Base-by-base conservation (phyloP, 2,888 invertebrate species). In the Apamea sordens region DNA sequence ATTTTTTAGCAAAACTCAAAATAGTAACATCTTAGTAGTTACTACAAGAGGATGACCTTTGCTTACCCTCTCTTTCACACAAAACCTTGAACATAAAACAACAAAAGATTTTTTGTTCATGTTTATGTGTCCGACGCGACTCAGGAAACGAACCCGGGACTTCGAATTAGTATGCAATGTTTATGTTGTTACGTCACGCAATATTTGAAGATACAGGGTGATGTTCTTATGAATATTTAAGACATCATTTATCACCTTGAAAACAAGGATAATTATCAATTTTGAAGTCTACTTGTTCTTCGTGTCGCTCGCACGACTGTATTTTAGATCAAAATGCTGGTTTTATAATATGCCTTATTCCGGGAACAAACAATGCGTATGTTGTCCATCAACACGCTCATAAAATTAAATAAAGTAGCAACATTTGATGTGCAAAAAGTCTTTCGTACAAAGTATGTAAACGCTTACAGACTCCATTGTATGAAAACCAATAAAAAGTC, bases 131-230 rank as follows among this genome's bases (percentile, higher is more conserved):
- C 84, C 83, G 83, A 69, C 80, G 74, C 77, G 41, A 71, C 82
- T 79, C 87, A 86, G 90, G 87, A 88, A 88, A 83, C 87, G 79
- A 83, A 84, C 76, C 88, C 89, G 85, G 87, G 89, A 63, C 80
- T 84, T 76, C 56, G 82, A 87, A 89, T 89, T 89, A 89, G 89
- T 91, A 91, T 90, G 90, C 91, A 86, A 88, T 89, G 90, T 91
- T 89, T 91, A 88, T 84, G 83, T 73, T 86, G 77, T 86, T 83
- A 68, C 88, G 88, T 91, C 90, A 87, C 88, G 86, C 85, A 61
- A 86, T 86, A 85, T 85, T 79, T 82, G 56, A 47, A 24, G 15
- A 28, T 88, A 91, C 67, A 89, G 90, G 76, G 0, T 89, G 90
- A 76, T 86, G 76, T 70, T 70, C 0, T 41, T 56, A 6, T 24